Evolutionary conservation across 2,113 vertebrate genomes (phyloP), one percentile per base, ranked within the genome.

Genomic region (Canis aureus): DNA sequence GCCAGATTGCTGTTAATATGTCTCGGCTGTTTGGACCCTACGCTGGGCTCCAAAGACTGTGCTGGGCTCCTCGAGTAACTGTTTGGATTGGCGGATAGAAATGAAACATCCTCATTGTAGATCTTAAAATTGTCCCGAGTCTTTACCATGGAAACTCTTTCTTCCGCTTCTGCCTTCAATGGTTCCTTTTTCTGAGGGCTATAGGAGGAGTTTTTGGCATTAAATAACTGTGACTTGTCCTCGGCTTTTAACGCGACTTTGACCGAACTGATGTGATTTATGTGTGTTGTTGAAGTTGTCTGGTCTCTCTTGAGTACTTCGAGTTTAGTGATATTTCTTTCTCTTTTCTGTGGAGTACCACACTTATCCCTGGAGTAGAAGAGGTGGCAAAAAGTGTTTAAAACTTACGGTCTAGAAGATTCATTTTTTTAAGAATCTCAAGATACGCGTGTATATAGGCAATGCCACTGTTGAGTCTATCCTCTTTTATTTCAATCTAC

Each of bases 271-370:
- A 98, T 98, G 55, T 98, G 98, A 92, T 99, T 99, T 95, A 99
- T 99, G 81, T 99, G 99, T 97, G 99, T 99, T 89, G 99, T 99
- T 97, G 99, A 99, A 0, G 99, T 99, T 91, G 99, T 99, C 98
- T 99, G 99, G 97, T 99, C 99, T 98, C 99, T 99, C 94, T 99
- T 99, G 78, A 99, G 98, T 53, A 99, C 99, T 0, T 99, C 99
- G 89, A 99, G 98, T 98, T 99, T 99, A 32, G 99, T 99, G 92
- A 99, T 98, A 86, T 97, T 99, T 27, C 98, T 98, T 94, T 99
- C 98, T 93, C 98, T 99, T 94, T 98, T 99, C 94, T 98, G 98
- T 12, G 99, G 98, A 90, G 71, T 98, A 83, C 76, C 98, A 92
- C 98, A 98, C 73, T 99, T 99, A 97, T 99, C 98, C 98, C 99